Evolutionary conservation across 2,888 invertebrate species (phyloP).

Genomic region (Mythimna ferrago): DNA sequence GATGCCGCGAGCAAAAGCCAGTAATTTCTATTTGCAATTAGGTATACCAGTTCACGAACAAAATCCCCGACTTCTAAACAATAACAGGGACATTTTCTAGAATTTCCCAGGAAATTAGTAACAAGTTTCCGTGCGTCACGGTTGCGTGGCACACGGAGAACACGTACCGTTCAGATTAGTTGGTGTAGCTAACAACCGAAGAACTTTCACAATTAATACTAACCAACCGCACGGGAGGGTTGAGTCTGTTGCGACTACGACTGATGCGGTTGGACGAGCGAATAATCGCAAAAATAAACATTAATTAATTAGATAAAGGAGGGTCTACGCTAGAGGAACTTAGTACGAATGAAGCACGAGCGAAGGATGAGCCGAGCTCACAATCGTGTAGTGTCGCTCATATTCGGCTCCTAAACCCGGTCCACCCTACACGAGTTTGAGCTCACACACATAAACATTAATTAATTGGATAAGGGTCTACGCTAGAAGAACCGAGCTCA

Average conservation of each 20-base stretch:
- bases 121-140: constrained; percentile 53
- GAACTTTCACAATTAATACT: constrained; percentile 82
- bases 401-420: no score
- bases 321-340: no score
- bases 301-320: no score
- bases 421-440: no score
- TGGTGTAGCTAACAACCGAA: constrained; percentile 71
- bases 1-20: no score
- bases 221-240: constrained; percentile 63
- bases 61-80: constrained; percentile 4
- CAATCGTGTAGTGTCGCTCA: no score
- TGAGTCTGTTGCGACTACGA: constrained; percentile 47
- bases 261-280: constrained; percentile 41
- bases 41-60: neutral
- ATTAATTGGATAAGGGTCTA: no score
- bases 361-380: no score
- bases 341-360: no score
- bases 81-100: constrained; percentile 30
- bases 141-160: constrained; percentile 59
- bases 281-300: constrained; percentile 24
- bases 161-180: constrained; percentile 75
- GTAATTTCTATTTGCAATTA: no score
- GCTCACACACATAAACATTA: no score
- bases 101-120: constrained; percentile 41
- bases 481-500: no score